Conservation (phyloP, 2,113 vertebrate species). For the Tyto alba region DNA sequence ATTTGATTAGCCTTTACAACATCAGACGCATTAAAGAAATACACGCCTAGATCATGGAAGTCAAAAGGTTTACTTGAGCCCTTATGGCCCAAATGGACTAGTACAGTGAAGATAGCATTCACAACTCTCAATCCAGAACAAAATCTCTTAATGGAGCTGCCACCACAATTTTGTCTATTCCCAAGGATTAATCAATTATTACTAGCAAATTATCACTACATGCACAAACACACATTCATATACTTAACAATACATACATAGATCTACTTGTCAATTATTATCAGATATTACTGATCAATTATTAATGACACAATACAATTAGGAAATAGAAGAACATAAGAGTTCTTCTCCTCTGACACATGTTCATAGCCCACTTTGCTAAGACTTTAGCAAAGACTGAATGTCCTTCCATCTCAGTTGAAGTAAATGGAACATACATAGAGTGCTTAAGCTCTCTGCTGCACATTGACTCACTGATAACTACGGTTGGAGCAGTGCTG, state of each 20-base stretch:
- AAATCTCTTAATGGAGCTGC: not conserved
- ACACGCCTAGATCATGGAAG: fast-evolving
- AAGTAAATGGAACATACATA: not conserved
- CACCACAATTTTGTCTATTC: not conserved
- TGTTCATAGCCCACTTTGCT: not conserved
- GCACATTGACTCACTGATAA: not conserved
- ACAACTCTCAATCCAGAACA: not conserved
- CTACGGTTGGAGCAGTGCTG: not conserved
- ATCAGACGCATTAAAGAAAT: not conserved
- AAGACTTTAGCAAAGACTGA: not conserved
- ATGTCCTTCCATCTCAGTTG: not conserved
- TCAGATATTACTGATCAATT: not conserved
- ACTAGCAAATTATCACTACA: not conserved
- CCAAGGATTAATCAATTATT: not conserved
- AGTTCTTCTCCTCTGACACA: not conserved
- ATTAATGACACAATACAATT: not conserved
- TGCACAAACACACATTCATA: not conserved
- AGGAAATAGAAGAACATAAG: not conserved
- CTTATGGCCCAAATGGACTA: not conserved
- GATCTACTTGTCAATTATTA: not conserved
- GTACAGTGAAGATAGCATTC: not conserved
- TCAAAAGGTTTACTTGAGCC: not conserved
- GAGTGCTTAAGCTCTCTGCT: not conserved
- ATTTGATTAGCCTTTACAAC: not conserved
- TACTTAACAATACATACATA: not conserved